Base-by-base conservation (phyloP, 2,888 invertebrate genomes). In the Colostygia pectinataria region DNA sequence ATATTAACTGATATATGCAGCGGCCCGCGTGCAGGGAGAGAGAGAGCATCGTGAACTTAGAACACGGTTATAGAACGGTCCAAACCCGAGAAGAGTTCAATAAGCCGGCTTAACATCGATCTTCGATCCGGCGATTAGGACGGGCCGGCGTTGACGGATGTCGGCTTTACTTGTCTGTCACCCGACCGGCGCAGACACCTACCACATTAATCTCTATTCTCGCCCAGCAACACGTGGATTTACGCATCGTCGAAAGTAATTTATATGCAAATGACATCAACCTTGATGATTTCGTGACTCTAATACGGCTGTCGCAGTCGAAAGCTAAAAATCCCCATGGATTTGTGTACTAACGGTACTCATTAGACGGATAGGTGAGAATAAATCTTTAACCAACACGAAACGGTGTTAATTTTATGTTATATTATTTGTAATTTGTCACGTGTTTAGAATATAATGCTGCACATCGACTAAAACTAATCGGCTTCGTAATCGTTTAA, bases 181-280 rank as follows among this genome's bases (percentile, higher is more conserved):
- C 80, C 75, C 73, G 73, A 70, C 70, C 75, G 66, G 67, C 73
- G 71, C 73, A 74, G 79, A 80, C 83, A 85, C 84, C 85, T 78
- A 81, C 83, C 78, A 78, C 77, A 81, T 83, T 90, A 90, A 89
- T 89, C 89, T 87, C 80, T 82, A 80, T 83, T 78, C 84, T 80
- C 79, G 73, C 71, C 67, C 74, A 84, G 84, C 86, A 87, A 88
- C 89, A 88, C 86, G 86, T 88, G 87, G 86, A 83, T 85, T 84
- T 82, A 85, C 80, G 75, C 83, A 82, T 81, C 77, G 80, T 80
- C 79, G 80, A 86, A 87, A 86, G 79, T 89, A 79, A 90, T 90
- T 89, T 90, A 89, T 86, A 90, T 90, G 89, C 83, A 84, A 90
- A 90, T 90, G 80, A 81, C 81, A 83, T 78, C 72, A 76, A 80